Evolutionary conservation across 2,797 vertebrate species (phyloP).

Genomic region (Martes flavigula): DNA sequence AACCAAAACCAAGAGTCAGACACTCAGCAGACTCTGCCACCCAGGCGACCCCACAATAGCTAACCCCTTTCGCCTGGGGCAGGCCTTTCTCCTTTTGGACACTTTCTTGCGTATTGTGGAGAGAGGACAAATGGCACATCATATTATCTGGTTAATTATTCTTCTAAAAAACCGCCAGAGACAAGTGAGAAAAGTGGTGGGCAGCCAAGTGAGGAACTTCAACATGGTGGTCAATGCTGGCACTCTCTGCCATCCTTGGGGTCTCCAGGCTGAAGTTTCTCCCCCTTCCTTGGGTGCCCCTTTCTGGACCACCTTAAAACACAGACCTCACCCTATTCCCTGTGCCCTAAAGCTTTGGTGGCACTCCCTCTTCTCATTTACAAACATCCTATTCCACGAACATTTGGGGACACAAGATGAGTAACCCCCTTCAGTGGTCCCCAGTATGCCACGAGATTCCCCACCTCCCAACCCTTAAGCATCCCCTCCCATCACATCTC

Average conservation of each 20-base stretch:
- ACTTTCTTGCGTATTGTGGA: not conserved
- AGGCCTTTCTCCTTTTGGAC: not conserved
- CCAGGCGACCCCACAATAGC: not conserved
- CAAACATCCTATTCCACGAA: not conserved
- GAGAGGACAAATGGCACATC: not conserved
- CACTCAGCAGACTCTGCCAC: not conserved
- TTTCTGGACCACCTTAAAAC: not conserved
- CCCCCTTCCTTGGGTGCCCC: not conserved
- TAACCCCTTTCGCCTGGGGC: not conserved
- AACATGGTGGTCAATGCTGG: not conserved
- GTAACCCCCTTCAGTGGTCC: not conserved
- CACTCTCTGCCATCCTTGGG: not conserved
- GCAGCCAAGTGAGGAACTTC: not conserved
- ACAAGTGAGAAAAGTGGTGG: not conserved
- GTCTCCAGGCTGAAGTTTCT: not conserved
- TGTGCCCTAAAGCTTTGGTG: not conserved
- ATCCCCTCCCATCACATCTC: no score
- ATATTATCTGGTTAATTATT: not conserved
- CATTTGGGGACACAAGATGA: no score
- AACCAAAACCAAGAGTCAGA: not conserved
- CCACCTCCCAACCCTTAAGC: not conserved
- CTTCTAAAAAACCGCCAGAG: not conserved
- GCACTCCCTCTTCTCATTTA: not conserved
- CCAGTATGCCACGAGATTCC: not conserved
- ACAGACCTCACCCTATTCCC: not conserved